A percentile compares a stretch with the other conserved stretches of the same genome.
Conservation (phyloP, 2,888 invertebrate species). For the Creontiades dilutus region DNA sequence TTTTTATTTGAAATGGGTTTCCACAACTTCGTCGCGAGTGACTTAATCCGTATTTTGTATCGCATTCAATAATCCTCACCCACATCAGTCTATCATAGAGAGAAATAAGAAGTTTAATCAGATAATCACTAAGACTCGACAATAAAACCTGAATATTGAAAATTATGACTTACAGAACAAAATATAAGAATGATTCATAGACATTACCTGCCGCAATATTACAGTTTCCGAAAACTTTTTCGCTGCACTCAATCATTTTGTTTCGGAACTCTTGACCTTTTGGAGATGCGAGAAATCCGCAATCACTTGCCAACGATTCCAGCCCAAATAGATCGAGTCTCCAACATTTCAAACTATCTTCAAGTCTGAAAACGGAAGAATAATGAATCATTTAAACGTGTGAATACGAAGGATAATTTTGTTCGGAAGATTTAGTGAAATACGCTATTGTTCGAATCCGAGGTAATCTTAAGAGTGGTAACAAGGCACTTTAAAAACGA, state of each 20-base stretch:
- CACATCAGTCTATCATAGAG: background rate
- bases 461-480: too few species aligned
- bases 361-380: constrained; percentile 63
- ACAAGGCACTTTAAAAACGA: too few species aligned
- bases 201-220: background rate
- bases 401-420: too few species aligned
- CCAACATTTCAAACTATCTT: constrained; percentile 70
- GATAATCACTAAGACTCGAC: too few species aligned
- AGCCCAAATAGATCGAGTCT: constrained; percentile 50
- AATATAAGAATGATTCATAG: background rate
- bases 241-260: constrained; percentile 52
- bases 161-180: too few species aligned
- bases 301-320: constrained; percentile 44
- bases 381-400: too few species aligned
- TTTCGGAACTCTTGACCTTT: constrained; percentile 61
- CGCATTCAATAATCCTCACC: too few species aligned
- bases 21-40: too few species aligned
- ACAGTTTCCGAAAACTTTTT: constrained; percentile 20
- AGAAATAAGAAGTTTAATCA: background rate
- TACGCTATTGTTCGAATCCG: too few species aligned
- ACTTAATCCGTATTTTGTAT: too few species aligned
- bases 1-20: too few species aligned
- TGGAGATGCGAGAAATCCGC: constrained; percentile 64
- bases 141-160: too few species aligned
- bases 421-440: background rate